Evolutionary conservation across 2,888 invertebrate species (phyloP).

Genomic region (Agelastica alni): DNA sequence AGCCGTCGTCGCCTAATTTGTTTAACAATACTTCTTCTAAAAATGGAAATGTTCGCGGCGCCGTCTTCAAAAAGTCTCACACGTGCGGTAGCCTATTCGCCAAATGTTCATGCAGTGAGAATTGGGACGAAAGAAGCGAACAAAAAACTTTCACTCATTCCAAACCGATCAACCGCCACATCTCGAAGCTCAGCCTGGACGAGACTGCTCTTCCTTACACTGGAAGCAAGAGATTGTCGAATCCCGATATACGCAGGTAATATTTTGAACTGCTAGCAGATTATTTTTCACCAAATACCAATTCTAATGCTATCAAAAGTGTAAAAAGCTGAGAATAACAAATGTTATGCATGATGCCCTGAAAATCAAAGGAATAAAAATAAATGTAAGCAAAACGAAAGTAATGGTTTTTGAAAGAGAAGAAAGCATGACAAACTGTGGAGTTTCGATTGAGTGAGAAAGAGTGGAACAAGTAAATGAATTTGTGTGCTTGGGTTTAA

Average conservation of each 20-base stretch:
- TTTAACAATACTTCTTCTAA: conserved; percentile 16
- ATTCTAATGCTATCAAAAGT: too few species aligned
- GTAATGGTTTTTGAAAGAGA: too few species aligned
- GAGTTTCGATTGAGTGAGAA: too few species aligned
- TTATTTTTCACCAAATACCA: too few species aligned
- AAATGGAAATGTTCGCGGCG: conserved; percentile 32
- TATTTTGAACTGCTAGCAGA: too few species aligned
- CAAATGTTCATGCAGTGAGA: conserved; percentile 54
- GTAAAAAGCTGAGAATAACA: too few species aligned
- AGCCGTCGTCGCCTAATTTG: conserved; percentile 35
- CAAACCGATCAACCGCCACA: conserved; percentile 1
- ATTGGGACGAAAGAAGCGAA: conserved; percentile 16
- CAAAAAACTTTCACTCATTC: conserved; percentile 2
- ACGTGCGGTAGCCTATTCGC: conserved; percentile 57
- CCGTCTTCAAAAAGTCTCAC: conserved; percentile 51
- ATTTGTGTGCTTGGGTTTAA: too few species aligned
- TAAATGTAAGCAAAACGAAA: too few species aligned
- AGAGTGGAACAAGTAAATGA: too few species aligned
- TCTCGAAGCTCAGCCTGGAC: conserved; percentile 10
- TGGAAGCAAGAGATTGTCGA: conserved; percentile 1
- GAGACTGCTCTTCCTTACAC: not conserved
- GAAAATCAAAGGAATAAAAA: too few species aligned
- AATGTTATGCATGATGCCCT: too few species aligned
- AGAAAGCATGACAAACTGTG: too few species aligned
- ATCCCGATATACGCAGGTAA: conserved; percentile 19